Evolutionary conservation across 2,113 vertebrate genomes (phyloP), one percentile per base, ranked within the genome.

Genomic region (Psittacula cyanocephala): DNA sequence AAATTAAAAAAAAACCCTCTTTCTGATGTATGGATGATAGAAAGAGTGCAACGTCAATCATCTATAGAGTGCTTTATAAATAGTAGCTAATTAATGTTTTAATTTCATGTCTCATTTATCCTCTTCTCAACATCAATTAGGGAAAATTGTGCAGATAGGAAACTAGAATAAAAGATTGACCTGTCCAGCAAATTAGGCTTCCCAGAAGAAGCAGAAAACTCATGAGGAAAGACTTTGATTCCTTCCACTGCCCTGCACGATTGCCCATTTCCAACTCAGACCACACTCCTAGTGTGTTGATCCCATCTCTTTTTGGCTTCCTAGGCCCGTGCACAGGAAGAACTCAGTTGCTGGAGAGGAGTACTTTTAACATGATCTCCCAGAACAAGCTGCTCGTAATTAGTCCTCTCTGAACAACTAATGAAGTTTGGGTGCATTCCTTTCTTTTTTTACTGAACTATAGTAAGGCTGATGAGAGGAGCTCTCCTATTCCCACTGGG

Each of bases 301-400:
- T 70, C n/a, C 11, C 27, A 39, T 31, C 10, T n/a, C 10, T 41
- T 80, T 89, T 62, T 77, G n/a, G 9, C 7, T 81, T 17, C 27
- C 27, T 70, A 31, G 12, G 11, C 14, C 4, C 27, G 5, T 17
- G 17, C 10, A 28, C 11, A 49, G 3, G 14, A 57, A 33, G 35
- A 6, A 65, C 17, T 74, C 0, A 0, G 29, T 3, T 16, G 3
- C 11, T 70, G 22, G 10, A 65, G 13, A 87, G 22, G 2, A 88
- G 14, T 15, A 67, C 22, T 59, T 7, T 33, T 67, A 53, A 41
- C 3, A 13, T 5, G 4, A 35, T 49, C 8, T 59, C 10, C 25
- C 41, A 75, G 28, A 50, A 28, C 39, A 46, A 46, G 17, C n/a
- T 75, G 28, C 6, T 35, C 46, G 2, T 46, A 71, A 46, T 0